Base-by-base conservation (phyloP, 2,113 vertebrate species). In the Ciconia stormi region DNA sequence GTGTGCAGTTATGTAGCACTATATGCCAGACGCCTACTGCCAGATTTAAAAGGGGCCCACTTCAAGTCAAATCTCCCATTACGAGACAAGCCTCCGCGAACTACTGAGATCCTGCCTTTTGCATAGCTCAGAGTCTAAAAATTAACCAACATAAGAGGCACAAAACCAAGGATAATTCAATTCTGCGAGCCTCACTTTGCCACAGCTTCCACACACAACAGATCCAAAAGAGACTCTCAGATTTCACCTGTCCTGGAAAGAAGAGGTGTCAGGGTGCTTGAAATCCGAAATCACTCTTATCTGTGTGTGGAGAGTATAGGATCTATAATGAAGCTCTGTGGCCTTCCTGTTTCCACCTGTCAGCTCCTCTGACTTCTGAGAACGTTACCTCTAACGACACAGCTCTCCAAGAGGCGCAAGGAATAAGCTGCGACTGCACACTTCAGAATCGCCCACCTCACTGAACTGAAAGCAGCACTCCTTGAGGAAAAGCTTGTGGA, bases 21-120 rank as follows among this genome's bases (percentile, higher is more conserved):
- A 40, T 73, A 82, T 27, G 83, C 80, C 72, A 83, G 87, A 81
- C 42, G 3, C 82, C 82, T 96, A 90, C 96, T 77, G 94, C 87
- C 97, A 96, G 74, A 96, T 97, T 53, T 62, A 94, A 82, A 97
- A 95, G 96, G 66, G 96, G 95, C 94, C 94, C 78, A 87, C 95
- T 97, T 96, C 93, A 94, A 97, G 89, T 95, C 87, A 95, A 96
- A 85, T 76, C 95, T 97, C 93, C 82, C 89, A 70, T 96, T 93
- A 95, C 86, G 96, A 96, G 76, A 97, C 97, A 91, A 92, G 82
- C 13, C 66, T 94, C 58, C 5, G 9, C 88, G 88, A 97, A 88
- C 87, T 86, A 96, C 55, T 10, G 0, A 86, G 79, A 78, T n/a
- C 16, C 13, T 0, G 0, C 65, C 89, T 90, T 40, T 19, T 22